phyloP scores from a whole-genome alignment of 2,888 invertebrate genomes.

The Liodrosophila aerea region DNA sequence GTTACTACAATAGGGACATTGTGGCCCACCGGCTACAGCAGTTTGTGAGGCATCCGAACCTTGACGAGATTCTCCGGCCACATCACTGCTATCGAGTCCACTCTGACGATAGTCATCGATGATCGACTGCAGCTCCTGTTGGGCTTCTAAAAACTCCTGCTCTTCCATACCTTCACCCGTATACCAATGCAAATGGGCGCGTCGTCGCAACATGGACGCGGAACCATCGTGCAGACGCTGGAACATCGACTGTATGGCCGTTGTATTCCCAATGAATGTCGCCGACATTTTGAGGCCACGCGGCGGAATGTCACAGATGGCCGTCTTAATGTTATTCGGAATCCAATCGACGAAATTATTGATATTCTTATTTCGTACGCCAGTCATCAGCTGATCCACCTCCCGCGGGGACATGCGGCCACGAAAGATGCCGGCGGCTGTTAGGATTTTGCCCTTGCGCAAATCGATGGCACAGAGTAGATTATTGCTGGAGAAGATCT shows the following conservation, averaged over 20 bases:
- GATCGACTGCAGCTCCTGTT: conserved; percentile 89
- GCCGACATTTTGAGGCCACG: conserved; percentile 92
- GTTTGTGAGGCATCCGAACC: neutral
- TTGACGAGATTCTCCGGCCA: neutral
- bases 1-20: conserved; percentile 42
- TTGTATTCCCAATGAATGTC: conserved; percentile 92
- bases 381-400: conserved; percentile 84
- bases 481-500: conserved; percentile 90
- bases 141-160: conserved; percentile 92
- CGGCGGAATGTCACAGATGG: conserved; percentile 93
- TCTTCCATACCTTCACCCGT: conserved; percentile 95
- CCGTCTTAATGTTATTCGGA: conserved; percentile 92
- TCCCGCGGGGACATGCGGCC: conserved; percentile 80
- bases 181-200: conserved; percentile 93
- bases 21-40: neutral
- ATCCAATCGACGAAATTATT: conserved; percentile 91
- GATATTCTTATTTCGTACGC: conserved; percentile 89
- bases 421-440: conserved; percentile 89
- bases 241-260: conserved; percentile 91
- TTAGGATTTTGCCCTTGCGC: conserved; percentile 89
- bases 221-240: conserved; percentile 90
- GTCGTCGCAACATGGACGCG: conserved; percentile 91
- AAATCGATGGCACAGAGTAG: conserved; percentile 93
- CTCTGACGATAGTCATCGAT: conserved; percentile 85
- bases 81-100: conserved; percentile 18